A percentile compares a stretch with the other conserved stretches of the same genome.
phyloP scores from a whole-genome alignment of 1,140 invertebrate species.

The Leptoteleia sp. region DNA sequence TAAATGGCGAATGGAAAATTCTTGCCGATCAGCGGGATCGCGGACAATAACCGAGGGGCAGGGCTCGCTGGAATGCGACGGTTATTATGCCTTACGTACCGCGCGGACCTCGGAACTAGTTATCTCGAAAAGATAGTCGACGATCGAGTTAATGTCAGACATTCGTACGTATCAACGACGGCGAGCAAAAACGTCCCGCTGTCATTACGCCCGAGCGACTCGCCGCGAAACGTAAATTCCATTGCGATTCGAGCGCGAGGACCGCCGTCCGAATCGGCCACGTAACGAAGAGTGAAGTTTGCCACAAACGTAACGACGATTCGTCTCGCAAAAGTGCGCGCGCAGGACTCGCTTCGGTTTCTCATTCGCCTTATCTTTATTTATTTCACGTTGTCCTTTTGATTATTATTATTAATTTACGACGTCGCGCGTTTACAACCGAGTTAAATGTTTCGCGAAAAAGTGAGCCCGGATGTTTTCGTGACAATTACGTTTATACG shows the following conservation, averaged over 20 bases:
- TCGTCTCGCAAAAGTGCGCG: constrained; percentile 55
- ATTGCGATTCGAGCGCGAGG: constrained; percentile 24
- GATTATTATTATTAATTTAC: constrained; percentile 50
- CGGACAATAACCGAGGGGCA: constrained; percentile 22
- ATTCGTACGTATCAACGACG: constrained; percentile 45
- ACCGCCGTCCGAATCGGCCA: constrained; percentile 21
- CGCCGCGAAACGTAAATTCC: constrained; percentile 35
- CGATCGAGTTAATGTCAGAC: constrained; percentile 53
- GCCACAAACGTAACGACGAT: constrained; percentile 53
- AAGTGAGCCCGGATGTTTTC: constrained; percentile 22
- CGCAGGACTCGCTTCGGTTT: constrained; percentile 29
- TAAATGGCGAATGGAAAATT: too few species aligned
- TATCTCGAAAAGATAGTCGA: constrained; percentile 48
- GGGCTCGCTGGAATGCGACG: constrained; percentile 26
- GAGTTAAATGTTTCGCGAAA: constrained; percentile 16
- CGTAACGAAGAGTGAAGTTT: constrained; percentile 41
- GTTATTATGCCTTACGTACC: constrained; percentile 51
- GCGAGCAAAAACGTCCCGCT: constrained; percentile 35
- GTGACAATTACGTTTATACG: constrained; percentile 30
- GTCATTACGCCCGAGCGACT: constrained; percentile 43
- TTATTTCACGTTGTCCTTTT: too few species aligned
- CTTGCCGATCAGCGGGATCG: too few species aligned
- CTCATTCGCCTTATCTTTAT: too few species aligned
- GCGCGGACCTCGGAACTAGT: constrained; percentile 43
- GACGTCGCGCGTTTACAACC: constrained; percentile 13